phyloP scores from a whole-genome alignment of 2,888 invertebrate species.

The Brachynemurus nebulosus region DNA sequence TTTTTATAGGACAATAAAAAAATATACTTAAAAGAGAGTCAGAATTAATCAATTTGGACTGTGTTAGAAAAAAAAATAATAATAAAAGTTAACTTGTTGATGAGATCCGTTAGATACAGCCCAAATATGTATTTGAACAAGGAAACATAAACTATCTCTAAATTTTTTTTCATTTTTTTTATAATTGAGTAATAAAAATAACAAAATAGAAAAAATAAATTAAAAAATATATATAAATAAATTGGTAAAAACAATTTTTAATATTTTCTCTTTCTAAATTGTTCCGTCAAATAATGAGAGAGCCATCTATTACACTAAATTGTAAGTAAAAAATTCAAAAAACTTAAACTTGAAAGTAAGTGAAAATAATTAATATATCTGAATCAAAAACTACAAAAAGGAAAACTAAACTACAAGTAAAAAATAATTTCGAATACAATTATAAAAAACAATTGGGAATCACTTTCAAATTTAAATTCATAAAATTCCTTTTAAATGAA shows the following conservation, averaged over 20 bases:
- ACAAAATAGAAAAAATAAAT: slow-evolving; percentile 9
- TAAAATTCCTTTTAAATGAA: too few relatives aligned
- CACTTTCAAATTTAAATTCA: too few relatives aligned
- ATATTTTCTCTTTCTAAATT: neutral
- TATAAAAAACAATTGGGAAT: too few relatives aligned
- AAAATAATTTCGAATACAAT: too few relatives aligned
- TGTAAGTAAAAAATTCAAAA: neutral
- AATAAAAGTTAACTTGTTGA: too few relatives aligned
- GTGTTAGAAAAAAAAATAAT: too few relatives aligned
- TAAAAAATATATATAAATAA: slow-evolving; percentile 8
- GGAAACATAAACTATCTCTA: slow-evolving; percentile 1
- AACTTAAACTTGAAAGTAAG: neutral
- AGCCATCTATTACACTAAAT: neutral
- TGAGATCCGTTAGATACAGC: slow-evolving; percentile 1
- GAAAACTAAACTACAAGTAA: too few relatives aligned
- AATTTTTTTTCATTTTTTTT: neutral
- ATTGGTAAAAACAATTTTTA: slow-evolving; percentile 7
- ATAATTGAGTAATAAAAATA: slow-evolving; percentile 4
- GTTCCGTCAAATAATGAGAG: slow-evolving; percentile 2
- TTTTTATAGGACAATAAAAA: neutral
- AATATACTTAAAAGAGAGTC: slow-evolving; percentile 1
- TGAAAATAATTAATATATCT: neutral
- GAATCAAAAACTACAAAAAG: neutral
- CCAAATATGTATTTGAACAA: neutral
- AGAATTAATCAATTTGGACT: too few relatives aligned